Percentiles rank a stretch among this genome's conserved stretches.
phyloP scores from a whole-genome alignment of 2,113 vertebrate genomes.

The Raja brachyura region DNA sequence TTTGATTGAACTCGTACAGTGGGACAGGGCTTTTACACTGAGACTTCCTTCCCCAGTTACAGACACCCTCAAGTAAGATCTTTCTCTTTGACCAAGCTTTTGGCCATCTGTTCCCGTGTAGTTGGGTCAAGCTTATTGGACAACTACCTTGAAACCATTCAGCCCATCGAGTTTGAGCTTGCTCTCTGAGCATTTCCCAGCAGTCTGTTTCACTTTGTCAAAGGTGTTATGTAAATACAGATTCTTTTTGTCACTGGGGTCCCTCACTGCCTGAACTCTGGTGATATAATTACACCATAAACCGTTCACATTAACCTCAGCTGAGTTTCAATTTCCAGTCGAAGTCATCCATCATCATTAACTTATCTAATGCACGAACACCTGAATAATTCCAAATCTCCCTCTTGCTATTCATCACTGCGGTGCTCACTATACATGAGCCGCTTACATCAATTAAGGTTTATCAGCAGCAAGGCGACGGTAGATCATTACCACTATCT shows the following conservation, averaged over 20 bases:
- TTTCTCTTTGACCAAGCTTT: too few relatives aligned
- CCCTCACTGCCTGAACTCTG: too few relatives aligned
- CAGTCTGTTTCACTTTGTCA: neutral
- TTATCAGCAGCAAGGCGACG: neutral
- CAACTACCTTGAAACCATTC: too few relatives aligned
- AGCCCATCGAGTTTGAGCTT: too few relatives aligned
- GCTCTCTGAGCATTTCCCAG: neutral
- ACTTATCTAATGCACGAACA: neutral
- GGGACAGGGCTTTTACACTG: too few relatives aligned
- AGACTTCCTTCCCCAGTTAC: too few relatives aligned
- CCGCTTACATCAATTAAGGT: slow-evolving; percentile 19
- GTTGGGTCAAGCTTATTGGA: too few relatives aligned
- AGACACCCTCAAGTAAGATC: too few relatives aligned
- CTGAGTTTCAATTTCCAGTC: neutral
- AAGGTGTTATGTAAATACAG: neutral
- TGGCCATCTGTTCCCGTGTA: too few relatives aligned
- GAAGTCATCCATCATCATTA: neutral
- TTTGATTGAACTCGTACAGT: too few relatives aligned
- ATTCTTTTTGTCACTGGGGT: neutral
- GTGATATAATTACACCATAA: neutral
- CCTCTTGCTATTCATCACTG: neutral
- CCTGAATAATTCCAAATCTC: neutral
- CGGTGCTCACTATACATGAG: slow-evolving; percentile 4
- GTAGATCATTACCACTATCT: neutral
- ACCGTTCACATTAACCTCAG: neutral